Base-by-base conservation (phyloP, 1,140 invertebrate species). In the Drosophila busckii region DNA sequence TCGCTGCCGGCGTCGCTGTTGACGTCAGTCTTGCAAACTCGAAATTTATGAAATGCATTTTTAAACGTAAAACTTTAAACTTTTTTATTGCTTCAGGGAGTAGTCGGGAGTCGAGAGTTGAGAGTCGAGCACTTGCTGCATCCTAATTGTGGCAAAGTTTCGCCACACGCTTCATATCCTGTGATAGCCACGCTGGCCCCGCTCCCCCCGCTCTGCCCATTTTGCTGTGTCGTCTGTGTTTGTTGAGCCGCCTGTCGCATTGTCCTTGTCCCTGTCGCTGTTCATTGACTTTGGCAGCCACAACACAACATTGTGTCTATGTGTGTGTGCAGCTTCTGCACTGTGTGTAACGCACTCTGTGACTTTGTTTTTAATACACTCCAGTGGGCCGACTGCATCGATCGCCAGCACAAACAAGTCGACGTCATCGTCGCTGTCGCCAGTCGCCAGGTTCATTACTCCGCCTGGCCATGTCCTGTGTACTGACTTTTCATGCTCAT, bases 361-460 rank as follows among this genome's bases (percentile, higher is more conserved):
- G 65, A 80, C 75, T 80, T 75, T 80, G 75, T 82, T 82, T 82
- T 82, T 82, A 82, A 82, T 82, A 82, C 75, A 82, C 75, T 82
- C 76, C 50, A 64, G 49, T 71, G 67, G 46, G 16, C 56, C n/a
- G n/a, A 49, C 50, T 50, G 60, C 75, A 80, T 78, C 75, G 73
- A 78, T 78, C 63, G 73, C 29, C 54, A 49, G 73, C 32, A 80
- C 73, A 78, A 80, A 78, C 73, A 78, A 80, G 73, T 41, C 71
- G 53, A 13, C 56, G 61, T 60, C 60, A 17, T 37, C 41, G 37
- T 32, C n/a, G n/a, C 53, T 56, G 55, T 32, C 62, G n/a, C 46
- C 46, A 66, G 61, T 58, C 67, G 49, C 68, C n/a, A n/a, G 64
- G 73, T 78, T 78, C 73, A 78, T 78, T 78, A 78, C 73, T 60